Conservation (phyloP, 2,797 vertebrate species). For the Mareca strepera region DNA sequence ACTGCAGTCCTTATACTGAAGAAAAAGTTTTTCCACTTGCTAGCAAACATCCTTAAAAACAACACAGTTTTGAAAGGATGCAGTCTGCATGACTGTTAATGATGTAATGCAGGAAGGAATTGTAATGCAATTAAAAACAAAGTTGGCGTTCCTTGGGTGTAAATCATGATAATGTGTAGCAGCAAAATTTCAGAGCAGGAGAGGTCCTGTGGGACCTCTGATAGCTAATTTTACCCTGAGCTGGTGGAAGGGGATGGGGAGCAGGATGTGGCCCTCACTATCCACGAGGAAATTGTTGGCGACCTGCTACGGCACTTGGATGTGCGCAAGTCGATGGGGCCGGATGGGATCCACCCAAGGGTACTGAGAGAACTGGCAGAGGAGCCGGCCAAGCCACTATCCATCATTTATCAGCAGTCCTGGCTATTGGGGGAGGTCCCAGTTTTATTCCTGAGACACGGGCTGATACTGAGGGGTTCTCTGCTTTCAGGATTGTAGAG, state of each 20-base stretch:
- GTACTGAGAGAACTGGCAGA: too few relatives aligned
- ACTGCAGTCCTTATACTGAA: neutral
- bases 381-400: too few relatives aligned
- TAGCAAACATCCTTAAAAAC: neutral
- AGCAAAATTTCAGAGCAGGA: neutral
- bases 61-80: neutral
- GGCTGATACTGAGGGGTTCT: neutral
- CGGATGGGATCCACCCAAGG: too few relatives aligned
- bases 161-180: neutral
- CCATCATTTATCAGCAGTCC: too few relatives aligned
- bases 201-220: neutral
- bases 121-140: neutral
- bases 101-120: neutral
- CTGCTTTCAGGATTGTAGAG: neutral
- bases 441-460: neutral
- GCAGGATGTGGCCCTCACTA: too few relatives aligned
- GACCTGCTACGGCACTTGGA: too few relatives aligned
- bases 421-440: too few relatives aligned
- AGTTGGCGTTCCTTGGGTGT: neutral
- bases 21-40: neutral
- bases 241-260: too few relatives aligned
- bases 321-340: too few relatives aligned
- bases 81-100: neutral
- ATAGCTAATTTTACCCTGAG: neutral
- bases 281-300: too few relatives aligned